Conservation (phyloP, 2,113 vertebrate genomes). For the Butastur rufipennis region DNA sequence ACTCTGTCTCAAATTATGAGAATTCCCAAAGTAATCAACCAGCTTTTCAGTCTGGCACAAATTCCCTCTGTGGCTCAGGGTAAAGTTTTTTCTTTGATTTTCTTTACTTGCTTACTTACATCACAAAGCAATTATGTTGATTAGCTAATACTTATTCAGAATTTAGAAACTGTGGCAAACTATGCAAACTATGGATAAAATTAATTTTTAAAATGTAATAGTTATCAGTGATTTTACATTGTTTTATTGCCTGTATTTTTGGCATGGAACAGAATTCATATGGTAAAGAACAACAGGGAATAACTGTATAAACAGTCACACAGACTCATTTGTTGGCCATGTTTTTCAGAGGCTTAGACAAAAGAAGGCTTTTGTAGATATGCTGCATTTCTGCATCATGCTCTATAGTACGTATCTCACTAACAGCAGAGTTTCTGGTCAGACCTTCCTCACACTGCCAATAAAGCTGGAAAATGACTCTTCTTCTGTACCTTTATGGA, state of each 20-base stretch:
- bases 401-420: background rate
- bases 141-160: background rate
- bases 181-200: background rate
- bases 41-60: background rate
- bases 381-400: background rate
- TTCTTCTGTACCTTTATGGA: background rate
- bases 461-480: background rate
- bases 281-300: background rate
- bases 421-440: background rate
- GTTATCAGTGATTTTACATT: background rate
- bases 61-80: background rate
- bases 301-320: background rate
- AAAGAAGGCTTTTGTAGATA: background rate
- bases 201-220: background rate
- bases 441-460: background rate
- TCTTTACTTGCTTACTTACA: background rate
- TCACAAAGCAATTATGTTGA: background rate
- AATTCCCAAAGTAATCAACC: background rate
- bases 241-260: background rate
- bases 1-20: background rate
- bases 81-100: background rate
- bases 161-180: background rate
- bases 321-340: background rate
- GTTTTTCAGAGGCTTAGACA: background rate
- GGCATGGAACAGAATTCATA: background rate